A percentile compares a stretch with the other conserved stretches of the same genome.
Conservation (phyloP, 2,113 vertebrate genomes). For the Chunga burmeisteri region DNA sequence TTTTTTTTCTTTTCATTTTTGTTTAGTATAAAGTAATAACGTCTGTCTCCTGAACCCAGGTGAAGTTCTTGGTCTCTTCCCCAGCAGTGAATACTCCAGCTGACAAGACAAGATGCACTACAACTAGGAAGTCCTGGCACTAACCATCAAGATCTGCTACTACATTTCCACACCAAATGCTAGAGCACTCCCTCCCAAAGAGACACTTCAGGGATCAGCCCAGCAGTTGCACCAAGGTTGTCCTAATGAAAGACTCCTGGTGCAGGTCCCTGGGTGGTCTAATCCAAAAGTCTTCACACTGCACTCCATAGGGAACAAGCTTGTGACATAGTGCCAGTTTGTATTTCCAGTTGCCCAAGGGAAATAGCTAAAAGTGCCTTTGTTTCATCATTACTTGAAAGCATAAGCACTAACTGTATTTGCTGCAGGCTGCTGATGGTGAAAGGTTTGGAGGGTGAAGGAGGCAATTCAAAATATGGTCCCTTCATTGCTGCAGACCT, state of each 20-base stretch:
- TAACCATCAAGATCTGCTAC: neutral
- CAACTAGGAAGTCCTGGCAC: neutral
- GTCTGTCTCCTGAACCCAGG: neutral
- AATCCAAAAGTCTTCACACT: neutral
- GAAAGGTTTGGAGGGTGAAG: neutral
- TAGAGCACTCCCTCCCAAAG: neutral
- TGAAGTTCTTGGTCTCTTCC: neutral
- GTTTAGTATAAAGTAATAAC: neutral
- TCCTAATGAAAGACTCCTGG: neutral
- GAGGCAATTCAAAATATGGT: neutral
- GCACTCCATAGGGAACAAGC: neutral
- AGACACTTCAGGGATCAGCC: neutral
- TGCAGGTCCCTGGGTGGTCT: neutral
- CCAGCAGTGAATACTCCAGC: neutral
- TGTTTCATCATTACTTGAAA: neutral
- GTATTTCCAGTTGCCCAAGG: neutral
- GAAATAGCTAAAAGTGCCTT: conserved; percentile 25
- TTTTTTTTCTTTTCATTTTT: neutral
- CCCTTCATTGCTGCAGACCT: neutral
- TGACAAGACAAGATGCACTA: neutral
- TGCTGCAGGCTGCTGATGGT: neutral
- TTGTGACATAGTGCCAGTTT: neutral
- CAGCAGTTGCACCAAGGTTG: neutral
- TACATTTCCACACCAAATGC: neutral
- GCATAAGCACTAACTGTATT: neutral